Evolutionary conservation across 2,888 invertebrate species (phyloP).

Genomic region (Mayetiola destructor): DNA sequence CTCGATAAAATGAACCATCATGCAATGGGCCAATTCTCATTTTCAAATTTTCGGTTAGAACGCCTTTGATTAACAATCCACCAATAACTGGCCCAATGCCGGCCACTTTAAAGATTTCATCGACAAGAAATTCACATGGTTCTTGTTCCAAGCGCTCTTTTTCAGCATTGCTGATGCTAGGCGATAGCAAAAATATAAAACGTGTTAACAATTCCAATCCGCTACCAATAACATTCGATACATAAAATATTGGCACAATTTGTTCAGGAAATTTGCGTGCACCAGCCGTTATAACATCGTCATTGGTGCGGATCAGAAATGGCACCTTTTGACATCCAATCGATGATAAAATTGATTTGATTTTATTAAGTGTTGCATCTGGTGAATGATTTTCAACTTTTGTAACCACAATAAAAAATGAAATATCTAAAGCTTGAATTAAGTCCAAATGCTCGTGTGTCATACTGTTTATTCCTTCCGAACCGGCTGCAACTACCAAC

Average conservation of each 20-base stretch:
- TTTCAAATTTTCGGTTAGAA: conserved; percentile 68
- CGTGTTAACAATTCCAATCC: conserved; percentile 71
- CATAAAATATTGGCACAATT: conserved; percentile 66
- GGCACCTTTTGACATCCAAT: conserved; percentile 52
- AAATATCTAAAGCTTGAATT: conserved; percentile 63
- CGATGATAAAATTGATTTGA: conserved; percentile 48
- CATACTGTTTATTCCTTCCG: conserved; percentile 63
- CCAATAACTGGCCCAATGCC: conserved; percentile 74
- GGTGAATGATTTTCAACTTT: conserved; percentile 77
- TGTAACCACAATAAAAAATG: conserved; percentile 85
- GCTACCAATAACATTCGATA: conserved; percentile 80
- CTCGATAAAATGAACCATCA: conserved; percentile 62
- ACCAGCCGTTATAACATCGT: conserved; percentile 59
- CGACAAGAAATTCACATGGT: conserved; percentile 76
- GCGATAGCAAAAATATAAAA: conserved; percentile 71
- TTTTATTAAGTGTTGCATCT: conserved; percentile 38
- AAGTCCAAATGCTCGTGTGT: conserved; percentile 86
- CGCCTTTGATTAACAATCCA: conserved; percentile 70
- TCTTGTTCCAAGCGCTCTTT: conserved; percentile 58
- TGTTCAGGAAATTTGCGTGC: conserved; percentile 49
- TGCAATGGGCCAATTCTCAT: conserved; percentile 63
- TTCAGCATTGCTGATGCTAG: conserved; percentile 47
- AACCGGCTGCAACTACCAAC: conserved; percentile 65
- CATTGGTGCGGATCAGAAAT: conserved; percentile 47
- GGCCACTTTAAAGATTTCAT: conserved; percentile 80